Evolutionary conservation across 2,888 invertebrate species (phyloP).

Genomic region (Aricia artaxerxes): DNA sequence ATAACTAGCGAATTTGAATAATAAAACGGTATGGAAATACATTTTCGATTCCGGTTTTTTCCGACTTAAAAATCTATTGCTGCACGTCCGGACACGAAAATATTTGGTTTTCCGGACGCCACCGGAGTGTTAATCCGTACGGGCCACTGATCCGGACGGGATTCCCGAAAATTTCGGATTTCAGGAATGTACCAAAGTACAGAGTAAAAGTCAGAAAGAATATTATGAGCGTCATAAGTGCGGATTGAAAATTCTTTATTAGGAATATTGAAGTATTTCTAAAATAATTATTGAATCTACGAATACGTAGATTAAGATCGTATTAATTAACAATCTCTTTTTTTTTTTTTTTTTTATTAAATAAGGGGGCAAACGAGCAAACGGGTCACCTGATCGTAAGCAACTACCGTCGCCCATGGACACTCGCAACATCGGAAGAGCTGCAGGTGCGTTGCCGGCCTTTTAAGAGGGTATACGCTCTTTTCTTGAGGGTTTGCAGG

Average conservation of each 20-base stretch:
- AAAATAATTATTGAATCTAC: no score
- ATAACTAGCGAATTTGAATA: slow-evolving; percentile 40
- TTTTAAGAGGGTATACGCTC: no score
- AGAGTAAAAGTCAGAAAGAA: not conserved
- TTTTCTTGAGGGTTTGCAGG: no score
- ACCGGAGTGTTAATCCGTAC: slow-evolving; percentile 6
- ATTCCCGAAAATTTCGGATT: not conserved
- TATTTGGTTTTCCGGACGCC: slow-evolving; percentile 16
- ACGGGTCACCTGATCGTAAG: no score
- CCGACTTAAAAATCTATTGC: not conserved
- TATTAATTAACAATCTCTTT: not conserved
- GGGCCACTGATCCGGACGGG: not conserved
- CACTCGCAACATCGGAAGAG: no score
- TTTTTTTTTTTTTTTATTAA: not conserved
- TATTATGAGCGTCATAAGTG: not conserved
- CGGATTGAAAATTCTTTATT: not conserved
- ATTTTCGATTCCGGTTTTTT: not conserved
- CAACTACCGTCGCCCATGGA: no score
- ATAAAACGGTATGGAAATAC: slow-evolving; percentile 20
- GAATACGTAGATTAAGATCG: no score
- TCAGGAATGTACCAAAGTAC: not conserved
- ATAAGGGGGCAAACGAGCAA: no score
- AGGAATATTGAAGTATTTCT: no score
- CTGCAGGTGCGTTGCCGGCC: no score
- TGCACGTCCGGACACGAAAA: slow-evolving; percentile 20